These are phyloP conservation scores for Porites rus DNA, from an alignment of 92 coral and sea anemone genomes.

Conservation along the genomic window DNA sequence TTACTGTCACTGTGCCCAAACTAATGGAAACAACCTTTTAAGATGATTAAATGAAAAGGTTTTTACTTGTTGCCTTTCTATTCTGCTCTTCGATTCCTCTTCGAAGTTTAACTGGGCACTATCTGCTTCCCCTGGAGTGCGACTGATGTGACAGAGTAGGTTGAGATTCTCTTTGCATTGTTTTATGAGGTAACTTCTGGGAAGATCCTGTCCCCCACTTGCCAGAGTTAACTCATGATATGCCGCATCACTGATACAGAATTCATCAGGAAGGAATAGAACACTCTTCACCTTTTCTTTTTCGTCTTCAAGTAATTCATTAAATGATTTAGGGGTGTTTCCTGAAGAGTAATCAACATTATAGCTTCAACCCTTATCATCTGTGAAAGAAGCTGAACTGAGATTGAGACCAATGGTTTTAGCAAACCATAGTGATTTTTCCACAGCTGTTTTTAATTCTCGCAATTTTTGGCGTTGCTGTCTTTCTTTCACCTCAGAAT, in stretches of 20 bases:
- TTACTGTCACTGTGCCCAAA: not conserved
- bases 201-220: slow-evolving; percentile 57
- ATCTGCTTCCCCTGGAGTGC: slow-evolving; percentile 64
- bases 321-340: slow-evolving; percentile 4
- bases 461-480: slow-evolving; percentile 39
- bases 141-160: slow-evolving; percentile 42
- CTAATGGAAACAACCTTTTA: not conserved
- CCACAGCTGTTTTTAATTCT: slow-evolving; percentile 37
- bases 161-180: slow-evolving; percentile 59
- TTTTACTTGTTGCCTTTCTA: slow-evolving; percentile 17
- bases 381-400: slow-evolving; percentile 28
- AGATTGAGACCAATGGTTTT: slow-evolving; percentile 41
- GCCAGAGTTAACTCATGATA: slow-evolving; percentile 71
- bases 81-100: slow-evolving; percentile 48
- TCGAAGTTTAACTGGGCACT: slow-evolving; percentile 58
- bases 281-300: slow-evolving; percentile 52
- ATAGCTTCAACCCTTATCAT: slow-evolving; percentile 36
- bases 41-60: not conserved
- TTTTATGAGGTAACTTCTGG: slow-evolving; percentile 56
- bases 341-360: slow-evolving; percentile 21
- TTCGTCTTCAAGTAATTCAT: slow-evolving; percentile 42
- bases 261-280: slow-evolving; percentile 32
- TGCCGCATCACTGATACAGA: slow-evolving; percentile 39
- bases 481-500: slow-evolving; percentile 43
- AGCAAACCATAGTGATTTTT: slow-evolving; percentile 61